These are phyloP conservation scores for Bombylius major DNA, from an alignment of 2,888 invertebrate species.

Conservation along the genomic window DNA sequence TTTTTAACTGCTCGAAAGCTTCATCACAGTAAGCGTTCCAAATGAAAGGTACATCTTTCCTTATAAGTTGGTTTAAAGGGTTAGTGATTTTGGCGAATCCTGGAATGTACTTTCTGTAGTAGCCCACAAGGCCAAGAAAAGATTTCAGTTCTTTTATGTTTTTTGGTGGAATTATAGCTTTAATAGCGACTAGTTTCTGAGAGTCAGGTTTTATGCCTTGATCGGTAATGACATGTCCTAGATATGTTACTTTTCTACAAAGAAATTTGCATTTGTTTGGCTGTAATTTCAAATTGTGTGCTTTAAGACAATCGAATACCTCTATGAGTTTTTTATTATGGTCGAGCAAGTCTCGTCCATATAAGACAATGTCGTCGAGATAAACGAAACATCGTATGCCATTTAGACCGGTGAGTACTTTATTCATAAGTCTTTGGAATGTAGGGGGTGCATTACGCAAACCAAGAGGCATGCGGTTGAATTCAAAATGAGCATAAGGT, in stretches of 20 bases:
- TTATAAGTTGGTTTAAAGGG: background rate
- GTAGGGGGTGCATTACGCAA: background rate
- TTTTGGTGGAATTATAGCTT: background rate
- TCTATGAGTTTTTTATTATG: background rate
- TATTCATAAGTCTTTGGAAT: background rate
- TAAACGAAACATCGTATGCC: background rate
- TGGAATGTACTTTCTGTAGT: background rate
- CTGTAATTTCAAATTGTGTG: background rate
- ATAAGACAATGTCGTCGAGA: background rate
- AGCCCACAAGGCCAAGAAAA: background rate
- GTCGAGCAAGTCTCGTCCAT: background rate
- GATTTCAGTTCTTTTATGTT: background rate
- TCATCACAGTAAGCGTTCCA: background rate
- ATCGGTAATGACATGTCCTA: background rate
- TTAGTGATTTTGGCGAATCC: background rate
- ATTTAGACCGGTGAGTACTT: background rate
- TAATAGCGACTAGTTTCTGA: background rate
- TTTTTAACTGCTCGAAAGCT: background rate
- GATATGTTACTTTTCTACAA: background rate
- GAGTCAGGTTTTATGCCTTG: background rate
- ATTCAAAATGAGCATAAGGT: background rate
- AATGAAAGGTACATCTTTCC: background rate
- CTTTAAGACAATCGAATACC: background rate
- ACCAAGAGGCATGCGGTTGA: background rate
- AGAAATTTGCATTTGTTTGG: background rate